Percentiles rank a stretch among this genome's conserved stretches.
phyloP scores from a whole-genome alignment of 2,888 invertebrate genomes.

The Callyntrura guangdongensis region DNA sequence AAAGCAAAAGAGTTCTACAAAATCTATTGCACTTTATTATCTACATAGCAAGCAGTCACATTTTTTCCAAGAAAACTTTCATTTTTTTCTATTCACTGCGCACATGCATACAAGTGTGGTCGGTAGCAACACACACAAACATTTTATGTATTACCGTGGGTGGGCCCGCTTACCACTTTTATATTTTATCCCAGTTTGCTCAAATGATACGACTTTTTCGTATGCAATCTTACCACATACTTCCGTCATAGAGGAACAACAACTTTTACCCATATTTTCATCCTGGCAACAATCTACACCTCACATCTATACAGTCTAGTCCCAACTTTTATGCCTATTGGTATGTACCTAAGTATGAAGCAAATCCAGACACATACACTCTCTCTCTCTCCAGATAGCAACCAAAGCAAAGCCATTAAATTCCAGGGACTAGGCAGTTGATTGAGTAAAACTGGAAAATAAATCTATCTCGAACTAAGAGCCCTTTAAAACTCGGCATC shows the following conservation, averaged over 20 bases:
- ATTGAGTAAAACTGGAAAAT: conserved; percentile 70
- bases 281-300: background rate
- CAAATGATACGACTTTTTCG: conserved; percentile 35
- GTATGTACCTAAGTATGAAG: background rate
- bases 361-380: background rate
- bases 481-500: conserved; percentile 46
- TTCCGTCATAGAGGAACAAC: conserved; percentile 6
- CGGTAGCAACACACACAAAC: background rate
- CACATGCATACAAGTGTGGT: background rate
- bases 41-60: conserved; percentile 27
- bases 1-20: conserved; percentile 38
- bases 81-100: conserved; percentile 4
- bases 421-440: conserved; percentile 67
- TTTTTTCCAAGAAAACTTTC: conserved; percentile 15
- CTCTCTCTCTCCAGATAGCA: background rate
- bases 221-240: background rate
- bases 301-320: background rate
- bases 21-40: conserved; percentile 64
- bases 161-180: conserved; percentile 8
- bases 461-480: conserved; percentile 65
- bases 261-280: conserved; percentile 17
- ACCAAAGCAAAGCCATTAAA: conserved; percentile 57
- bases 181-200: conserved; percentile 7
- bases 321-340: background rate
- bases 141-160: conserved; percentile 14